These are phyloP conservation scores for Solea solea DNA, from an alignment of 2,113 vertebrate species.

Conservation along the genomic window DNA sequence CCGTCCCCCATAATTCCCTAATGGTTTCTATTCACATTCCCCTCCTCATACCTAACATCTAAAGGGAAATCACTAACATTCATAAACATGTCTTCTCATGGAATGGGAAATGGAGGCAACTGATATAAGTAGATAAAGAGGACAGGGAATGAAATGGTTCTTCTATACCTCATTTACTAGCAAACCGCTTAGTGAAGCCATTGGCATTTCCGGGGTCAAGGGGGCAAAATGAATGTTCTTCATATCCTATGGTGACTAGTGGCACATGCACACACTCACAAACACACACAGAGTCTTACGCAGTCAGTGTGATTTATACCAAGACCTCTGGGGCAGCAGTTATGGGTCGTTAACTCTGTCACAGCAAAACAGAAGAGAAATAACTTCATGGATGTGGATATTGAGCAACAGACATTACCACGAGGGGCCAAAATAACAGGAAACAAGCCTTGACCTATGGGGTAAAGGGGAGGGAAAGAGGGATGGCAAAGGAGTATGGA, in stretches of 20 bases:
- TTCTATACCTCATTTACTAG: conserved; percentile 83
- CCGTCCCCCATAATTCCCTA: conserved; percentile 14
- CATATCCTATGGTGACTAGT: conserved; percentile 57
- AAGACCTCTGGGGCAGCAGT: conserved; percentile 64
- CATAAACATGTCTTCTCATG: conserved; percentile 75
- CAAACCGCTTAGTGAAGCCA: conserved; percentile 78
- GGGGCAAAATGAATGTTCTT: conserved; percentile 71
- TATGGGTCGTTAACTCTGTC: conserved; percentile 73
- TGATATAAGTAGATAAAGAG: conserved; percentile 76
- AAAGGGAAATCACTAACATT: conserved; percentile 62
- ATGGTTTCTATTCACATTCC: conserved; percentile 44
- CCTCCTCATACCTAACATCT: conserved; percentile 49
- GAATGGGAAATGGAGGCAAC: conserved; percentile 71
- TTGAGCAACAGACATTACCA: conserved; percentile 67
- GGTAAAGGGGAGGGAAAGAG: conserved; percentile 20
- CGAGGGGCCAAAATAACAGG: conserved; percentile 73
- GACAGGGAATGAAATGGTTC: conserved; percentile 62
- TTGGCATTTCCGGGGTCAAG: conserved; percentile 82
- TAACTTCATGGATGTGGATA: conserved; percentile 72
- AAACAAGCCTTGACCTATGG: conserved; percentile 69
- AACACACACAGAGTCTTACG: conserved; percentile 19
- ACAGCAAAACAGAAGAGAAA: conserved; percentile 65
- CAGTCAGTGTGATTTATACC: conserved; percentile 66
- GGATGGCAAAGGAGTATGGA: conserved; percentile 33
- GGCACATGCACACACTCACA: conserved; percentile 31